Percentiles rank a stretch among this genome's conserved stretches.
phyloP scores from a whole-genome alignment of 2,113 vertebrate species.

The Desmodus rotundus region DNA sequence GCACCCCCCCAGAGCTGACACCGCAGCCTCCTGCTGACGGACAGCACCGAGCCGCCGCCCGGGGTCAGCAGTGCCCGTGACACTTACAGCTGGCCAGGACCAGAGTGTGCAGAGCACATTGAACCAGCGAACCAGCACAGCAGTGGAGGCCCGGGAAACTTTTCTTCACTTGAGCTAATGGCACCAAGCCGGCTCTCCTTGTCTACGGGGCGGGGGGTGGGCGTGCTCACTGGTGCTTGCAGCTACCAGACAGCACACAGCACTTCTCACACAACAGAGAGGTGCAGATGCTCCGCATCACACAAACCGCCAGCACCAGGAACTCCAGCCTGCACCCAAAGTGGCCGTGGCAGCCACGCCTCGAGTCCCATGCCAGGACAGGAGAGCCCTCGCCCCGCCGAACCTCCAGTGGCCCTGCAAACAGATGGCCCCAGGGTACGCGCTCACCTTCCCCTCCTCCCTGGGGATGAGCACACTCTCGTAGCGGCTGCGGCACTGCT shows the following conservation, averaged over 20 bases:
- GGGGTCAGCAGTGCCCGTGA: accelerated
- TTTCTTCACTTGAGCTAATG: not conserved
- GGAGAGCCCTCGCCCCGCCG: accelerated
- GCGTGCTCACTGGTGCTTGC: accelerated
- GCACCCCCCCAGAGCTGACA: not conserved
- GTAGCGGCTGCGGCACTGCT: constrained; percentile 88
- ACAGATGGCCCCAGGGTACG: not conserved
- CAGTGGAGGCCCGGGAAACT: accelerated
- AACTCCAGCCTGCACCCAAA: accelerated
- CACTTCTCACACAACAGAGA: not conserved
- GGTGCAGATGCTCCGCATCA: accelerated
- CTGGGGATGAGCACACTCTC: constrained; percentile 88
- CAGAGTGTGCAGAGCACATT: not conserved
- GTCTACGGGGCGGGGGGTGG: not conserved
- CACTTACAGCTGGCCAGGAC: not conserved
- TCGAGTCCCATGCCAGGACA: not conserved
- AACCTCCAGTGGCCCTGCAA: too few species aligned
- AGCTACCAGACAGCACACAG: not conserved
- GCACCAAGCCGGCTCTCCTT: too few species aligned
- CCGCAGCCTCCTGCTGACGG: not conserved
- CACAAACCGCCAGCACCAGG: too few species aligned
- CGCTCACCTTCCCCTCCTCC: constrained; percentile 87
- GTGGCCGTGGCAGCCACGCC: accelerated
- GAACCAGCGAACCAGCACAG: not conserved
- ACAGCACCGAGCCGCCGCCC: not conserved